Percentiles rank a stretch among this genome's conserved stretches.
These are phyloP conservation scores for Sanderia malayensis DNA, from an alignment of 30 jellyfish, hydroid and myxozoan species.

Conservation along the genomic window DNA sequence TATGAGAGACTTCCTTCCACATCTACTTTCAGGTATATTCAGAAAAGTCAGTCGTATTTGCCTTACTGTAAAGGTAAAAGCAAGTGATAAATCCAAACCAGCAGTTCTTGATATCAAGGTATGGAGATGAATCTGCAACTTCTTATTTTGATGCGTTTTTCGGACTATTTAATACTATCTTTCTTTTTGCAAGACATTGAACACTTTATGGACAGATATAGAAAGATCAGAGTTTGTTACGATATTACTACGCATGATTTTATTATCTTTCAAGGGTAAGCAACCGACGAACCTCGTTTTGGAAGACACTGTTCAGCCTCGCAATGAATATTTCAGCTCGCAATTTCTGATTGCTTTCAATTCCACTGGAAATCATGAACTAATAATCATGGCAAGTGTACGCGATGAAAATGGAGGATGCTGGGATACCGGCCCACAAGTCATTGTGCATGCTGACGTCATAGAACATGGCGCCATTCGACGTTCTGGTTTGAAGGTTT, in stretches of 20 bases:
- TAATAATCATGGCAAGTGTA: slow-evolving; percentile 57
- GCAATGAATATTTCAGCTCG: slow-evolving; percentile 74
- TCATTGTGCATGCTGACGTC: slow-evolving; percentile 61
- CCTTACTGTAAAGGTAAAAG: slow-evolving; percentile 53
- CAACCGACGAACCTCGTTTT: slow-evolving; percentile 50
- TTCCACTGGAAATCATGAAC: slow-evolving; percentile 57
- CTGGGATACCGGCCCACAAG: slow-evolving; percentile 91
- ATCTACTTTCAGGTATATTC: slow-evolving; percentile 32
- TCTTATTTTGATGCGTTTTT: too few species aligned
- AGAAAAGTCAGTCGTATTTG: slow-evolving; percentile 48
- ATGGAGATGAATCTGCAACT: neutral
- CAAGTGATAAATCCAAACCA: slow-evolving; percentile 36
- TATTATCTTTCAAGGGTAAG: slow-evolving; percentile 35
- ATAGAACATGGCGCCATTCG: slow-evolving; percentile 72
- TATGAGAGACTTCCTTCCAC: too few species aligned
- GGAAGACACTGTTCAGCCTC: slow-evolving; percentile 70
- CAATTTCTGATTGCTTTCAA: slow-evolving; percentile 76
- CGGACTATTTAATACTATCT: too few species aligned
- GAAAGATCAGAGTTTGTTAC: neutral
- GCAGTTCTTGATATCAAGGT: slow-evolving; percentile 49
- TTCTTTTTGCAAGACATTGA: neutral
- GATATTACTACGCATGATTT: neutral
- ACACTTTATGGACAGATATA: neutral
- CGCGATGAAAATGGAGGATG: slow-evolving; percentile 64
- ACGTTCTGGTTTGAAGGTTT: too few species aligned